Conservation (phyloP, 2,113 vertebrate species). For the Stictonetta naevosa region DNA sequence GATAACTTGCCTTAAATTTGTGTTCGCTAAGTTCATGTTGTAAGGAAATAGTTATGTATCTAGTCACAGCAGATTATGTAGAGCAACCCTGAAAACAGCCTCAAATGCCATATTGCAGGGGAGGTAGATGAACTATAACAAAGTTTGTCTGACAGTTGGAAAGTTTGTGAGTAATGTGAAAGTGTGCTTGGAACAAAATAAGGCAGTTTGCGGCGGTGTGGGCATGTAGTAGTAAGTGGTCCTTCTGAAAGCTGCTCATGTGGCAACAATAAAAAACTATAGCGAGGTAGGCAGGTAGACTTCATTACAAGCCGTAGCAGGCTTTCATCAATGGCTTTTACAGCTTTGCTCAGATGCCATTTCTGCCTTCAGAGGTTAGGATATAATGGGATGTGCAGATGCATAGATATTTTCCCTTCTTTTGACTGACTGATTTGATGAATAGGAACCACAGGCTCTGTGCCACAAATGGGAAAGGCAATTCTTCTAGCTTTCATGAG, state of each 20-base stretch:
- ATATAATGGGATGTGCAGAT: conserved; percentile 59
- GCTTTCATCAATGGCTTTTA: conserved; percentile 41
- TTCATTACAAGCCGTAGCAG: neutral
- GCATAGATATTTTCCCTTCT: conserved; percentile 37
- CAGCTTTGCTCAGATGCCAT: conserved; percentile 46
- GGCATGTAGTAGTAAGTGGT: neutral
- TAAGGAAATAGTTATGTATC: conserved; percentile 13
- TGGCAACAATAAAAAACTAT: conserved; percentile 21
- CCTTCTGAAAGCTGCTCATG: conserved; percentile 15
- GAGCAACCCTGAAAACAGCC: neutral
- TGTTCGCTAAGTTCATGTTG: neutral
- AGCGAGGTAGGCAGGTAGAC: conserved; percentile 35
- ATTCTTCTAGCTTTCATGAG: conserved; percentile 7
- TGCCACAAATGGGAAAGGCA: conserved; percentile 43
- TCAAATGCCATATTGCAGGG: neutral
- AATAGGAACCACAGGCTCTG: conserved; percentile 23
- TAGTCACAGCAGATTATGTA: neutral
- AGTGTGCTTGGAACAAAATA: neutral
- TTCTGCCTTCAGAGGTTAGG: conserved; percentile 44
- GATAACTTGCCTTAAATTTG: neutral
- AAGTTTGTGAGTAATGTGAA: neutral
- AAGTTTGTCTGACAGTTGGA: conserved; percentile 24
- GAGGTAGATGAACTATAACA: neutral
- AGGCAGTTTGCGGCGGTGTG: neutral
- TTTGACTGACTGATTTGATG: conserved; percentile 2